Evolutionary conservation across 1,140 invertebrate species (phyloP), one percentile per base, ranked within the genome.

Genomic region (Drosophila pectinifera): DNA sequence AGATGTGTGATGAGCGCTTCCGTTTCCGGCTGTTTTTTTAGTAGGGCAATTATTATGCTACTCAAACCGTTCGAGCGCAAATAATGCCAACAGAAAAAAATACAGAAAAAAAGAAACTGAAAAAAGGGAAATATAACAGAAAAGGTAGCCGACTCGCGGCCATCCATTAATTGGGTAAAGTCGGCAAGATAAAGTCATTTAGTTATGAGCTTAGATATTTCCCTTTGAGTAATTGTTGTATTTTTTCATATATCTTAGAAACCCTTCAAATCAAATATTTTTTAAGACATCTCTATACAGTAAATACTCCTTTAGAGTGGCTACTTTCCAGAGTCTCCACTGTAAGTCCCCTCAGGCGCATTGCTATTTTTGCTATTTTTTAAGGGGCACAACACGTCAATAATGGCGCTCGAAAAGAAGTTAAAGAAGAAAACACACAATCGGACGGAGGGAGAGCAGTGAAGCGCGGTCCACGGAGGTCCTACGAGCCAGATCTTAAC

Each of bases 331-430:
- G 11, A 5, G 10, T 20, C 3, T 20, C 20, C 16, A 18, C 13
- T 51, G 3, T 20, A 51, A 51, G 31, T 13, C 18, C 5, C 6
- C 10, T 13, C 16, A 31, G 5, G 16, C 26, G 41, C 45, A 20
- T 46, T 46, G 28, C 8, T 53, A n/a, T 34, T 14, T 8, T 67
- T 16, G 4, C 31, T 63, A 28, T 67, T 75, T 64, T 65, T 64
- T 51, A 68, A 64, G 69, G 75, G 65, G 78, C 74, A 86, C 78
- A 86, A 86, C 83, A 88, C 82, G 78, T 83, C 82, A 86, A 86
- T 83, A 86, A 79, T 88, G 86, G 83, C 75, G 74, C 75, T 86
- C 48, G 70, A 88, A 88, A 86, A 88, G 65, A 85, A 72, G 82
- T 81, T 85, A 81, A 85, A 62, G 56, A 85, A 58, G 63, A 80